A percentile compares a stretch with the other conserved stretches of the same genome.
Evolutionary conservation across 2,888 invertebrate genomes (phyloP).

Genomic region (Catocala nupta): DNA sequence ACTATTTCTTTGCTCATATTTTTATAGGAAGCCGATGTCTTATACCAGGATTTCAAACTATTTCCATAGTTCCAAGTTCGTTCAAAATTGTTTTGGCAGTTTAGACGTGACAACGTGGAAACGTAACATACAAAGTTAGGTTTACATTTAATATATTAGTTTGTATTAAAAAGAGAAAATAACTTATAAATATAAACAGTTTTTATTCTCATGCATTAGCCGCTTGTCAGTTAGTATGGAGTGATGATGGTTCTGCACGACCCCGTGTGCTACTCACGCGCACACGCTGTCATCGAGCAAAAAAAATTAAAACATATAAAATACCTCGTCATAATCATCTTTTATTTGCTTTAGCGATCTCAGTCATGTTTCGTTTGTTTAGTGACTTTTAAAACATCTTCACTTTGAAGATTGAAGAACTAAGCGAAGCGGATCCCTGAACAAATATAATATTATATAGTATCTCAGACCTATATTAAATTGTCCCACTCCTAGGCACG

Average conservation of each 20-base stretch:
- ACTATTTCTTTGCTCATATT: too few species aligned
- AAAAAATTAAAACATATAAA: slow-evolving; percentile 51
- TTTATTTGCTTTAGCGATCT: slow-evolving; percentile 4
- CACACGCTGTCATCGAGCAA: slow-evolving; percentile 69
- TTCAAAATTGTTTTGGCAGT: too few species aligned
- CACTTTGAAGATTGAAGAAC: neutral
- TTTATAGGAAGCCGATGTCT: too few species aligned
- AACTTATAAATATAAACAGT: slow-evolving; percentile 39
- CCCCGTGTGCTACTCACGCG: slow-evolving; percentile 55
- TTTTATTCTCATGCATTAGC: slow-evolving; percentile 70
- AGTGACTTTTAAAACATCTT: neutral
- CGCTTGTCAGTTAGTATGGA: slow-evolving; percentile 64
- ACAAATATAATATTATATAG: too few species aligned
- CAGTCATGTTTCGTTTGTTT: neutral
- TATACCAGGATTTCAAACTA: too few species aligned
- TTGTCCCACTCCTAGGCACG: too few species aligned
- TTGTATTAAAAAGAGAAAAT: neutral
- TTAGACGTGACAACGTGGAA: too few species aligned
- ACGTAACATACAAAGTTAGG: too few species aligned
- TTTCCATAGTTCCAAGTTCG: too few species aligned
- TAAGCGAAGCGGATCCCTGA: too few species aligned
- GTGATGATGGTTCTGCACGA: slow-evolving; percentile 70
- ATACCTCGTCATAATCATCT: slow-evolving; percentile 23
- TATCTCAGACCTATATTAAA: too few species aligned
- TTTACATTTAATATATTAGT: too few species aligned